Evolutionary conservation across 2,113 vertebrate species (phyloP).

Genomic region (Herpetotheres cachinnans): DNA sequence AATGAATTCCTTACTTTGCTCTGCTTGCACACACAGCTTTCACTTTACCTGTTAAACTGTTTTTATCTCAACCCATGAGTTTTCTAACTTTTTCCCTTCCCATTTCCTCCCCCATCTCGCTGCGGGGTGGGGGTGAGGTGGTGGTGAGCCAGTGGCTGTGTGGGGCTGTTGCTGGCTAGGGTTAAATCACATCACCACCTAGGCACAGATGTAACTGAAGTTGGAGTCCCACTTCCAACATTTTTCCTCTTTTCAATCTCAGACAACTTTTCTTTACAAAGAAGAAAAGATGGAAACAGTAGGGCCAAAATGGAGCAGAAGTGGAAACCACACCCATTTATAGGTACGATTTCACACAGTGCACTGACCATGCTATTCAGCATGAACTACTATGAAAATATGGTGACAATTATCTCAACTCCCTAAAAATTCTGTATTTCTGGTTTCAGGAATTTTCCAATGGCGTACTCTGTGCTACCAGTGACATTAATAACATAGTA

Average conservation of each 20-base stretch:
- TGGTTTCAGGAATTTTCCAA: neutral
- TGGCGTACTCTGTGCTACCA: neutral
- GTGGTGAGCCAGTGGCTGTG: neutral
- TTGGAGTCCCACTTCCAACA: neutral
- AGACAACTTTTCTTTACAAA: neutral
- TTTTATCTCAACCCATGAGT: neutral
- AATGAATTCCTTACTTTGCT: neutral
- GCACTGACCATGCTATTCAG: neutral
- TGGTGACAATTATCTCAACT: neutral
- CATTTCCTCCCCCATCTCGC: neutral
- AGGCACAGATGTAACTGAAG: neutral
- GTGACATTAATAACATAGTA: neutral
- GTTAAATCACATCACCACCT: neutral
- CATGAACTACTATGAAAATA: neutral
- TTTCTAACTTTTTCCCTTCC: neutral
- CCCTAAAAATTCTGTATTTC: neutral
- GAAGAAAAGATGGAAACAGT: neutral
- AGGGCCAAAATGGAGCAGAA: neutral
- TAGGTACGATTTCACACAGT: neutral
- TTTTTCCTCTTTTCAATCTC: neutral
- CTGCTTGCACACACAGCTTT: neutral
- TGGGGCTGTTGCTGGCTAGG: neutral
- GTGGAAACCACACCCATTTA: neutral
- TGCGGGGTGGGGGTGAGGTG: no score
- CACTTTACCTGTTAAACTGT: neutral